Base-by-base conservation (phyloP, 2,888 invertebrate genomes). In the Xestia xanthographa region DNA sequence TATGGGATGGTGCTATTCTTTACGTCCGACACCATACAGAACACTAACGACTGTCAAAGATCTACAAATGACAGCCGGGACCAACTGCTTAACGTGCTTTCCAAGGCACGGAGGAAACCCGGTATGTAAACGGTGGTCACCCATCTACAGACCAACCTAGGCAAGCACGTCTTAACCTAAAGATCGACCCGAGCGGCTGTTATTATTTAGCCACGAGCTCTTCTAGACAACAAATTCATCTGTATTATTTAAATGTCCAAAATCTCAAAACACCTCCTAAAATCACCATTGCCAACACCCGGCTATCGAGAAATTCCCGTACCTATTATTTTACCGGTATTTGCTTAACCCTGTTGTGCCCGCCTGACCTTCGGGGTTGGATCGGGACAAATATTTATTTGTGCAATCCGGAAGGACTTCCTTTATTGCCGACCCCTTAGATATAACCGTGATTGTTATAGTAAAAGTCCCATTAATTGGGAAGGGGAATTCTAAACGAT, bases 321-420 rank as follows among this genome's bases (percentile, higher is more conserved):
- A n/a, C n/a, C n/a, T n/a, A 65, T 80, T 80, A 84, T 81, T 81
- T 69, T 29, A 65, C 34, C 45, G 45, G 58, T 75, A 84, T 71
- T 73, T 78, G 45, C 48, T 63, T 34, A 20, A 67, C 38, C 72
- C 63, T 63, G 43, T 77, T 77, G 79, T 48, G 20, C 53, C 62
- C 29, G 41, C 34, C 48, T 74, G 53, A 62, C 83, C 86, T 81
- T 84, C 66, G 68, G 69, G 66, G 26, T 22, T 38, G n/a, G 56
- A 53, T 38, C 14, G 68, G 38, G 43, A 80, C 86, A 78, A 80
- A 87, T 86, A 86, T 87, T 86, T 87, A 80, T 83, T 76, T 80
- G 78, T 70, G 71, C 73, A 82, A 86, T 81, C 83, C 63, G 38
- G 75, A 72, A 77, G 68, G 83, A 62, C 68, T 48, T 66, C 29